Base-by-base conservation (phyloP, 1,140 invertebrate species). In the Drosophila hydei region DNA sequence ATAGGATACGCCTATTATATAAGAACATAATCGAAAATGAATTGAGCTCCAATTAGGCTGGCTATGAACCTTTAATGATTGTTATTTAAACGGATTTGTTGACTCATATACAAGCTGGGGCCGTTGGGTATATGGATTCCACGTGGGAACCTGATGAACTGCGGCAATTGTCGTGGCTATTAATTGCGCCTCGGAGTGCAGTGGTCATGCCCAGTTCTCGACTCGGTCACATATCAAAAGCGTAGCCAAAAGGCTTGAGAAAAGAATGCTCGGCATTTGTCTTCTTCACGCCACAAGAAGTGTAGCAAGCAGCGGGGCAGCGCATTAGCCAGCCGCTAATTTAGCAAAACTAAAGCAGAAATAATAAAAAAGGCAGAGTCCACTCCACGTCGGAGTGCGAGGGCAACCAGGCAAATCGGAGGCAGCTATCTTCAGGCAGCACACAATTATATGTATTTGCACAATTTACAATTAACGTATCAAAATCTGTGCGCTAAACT, bases 391-490 rank as follows among this genome's bases (percentile, higher is more conserved):
- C 14, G 12, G n/a, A 14, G 27, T 45, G 42, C 54, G 69, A 69
- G 60, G 56, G 61, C 73, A 85, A 63, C 75, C 75, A 76, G 80
- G 80, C 80, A 76, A 79, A 78, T 73, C 75, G 75, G 58, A 67
- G 52, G 59, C 63, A 48, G 19, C 67, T 54, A 58, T 71, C 67
- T 71, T 38, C 55, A 59, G 63, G 54, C 47, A 68, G 65, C 50
- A 65, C 71, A 71, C 80, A 88, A 87, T 87, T 78, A 87, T 88
- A 81, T 73, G 51, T 78, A 81, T 75, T 87, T 81, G 83, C 78
- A 81, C 83, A 75, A 78, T 81, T 87, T 69, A 78, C 81, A 87
- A 87, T 87, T 87, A 87, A 81, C 83, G 81, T 83, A 88, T 87
- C 78, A 88, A 87, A 87, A 87, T 81, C 83, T 81, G 78, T 78